Base-by-base conservation (phyloP, 2,888 invertebrate genomes). In the Lasioglossum marginatum region DNA sequence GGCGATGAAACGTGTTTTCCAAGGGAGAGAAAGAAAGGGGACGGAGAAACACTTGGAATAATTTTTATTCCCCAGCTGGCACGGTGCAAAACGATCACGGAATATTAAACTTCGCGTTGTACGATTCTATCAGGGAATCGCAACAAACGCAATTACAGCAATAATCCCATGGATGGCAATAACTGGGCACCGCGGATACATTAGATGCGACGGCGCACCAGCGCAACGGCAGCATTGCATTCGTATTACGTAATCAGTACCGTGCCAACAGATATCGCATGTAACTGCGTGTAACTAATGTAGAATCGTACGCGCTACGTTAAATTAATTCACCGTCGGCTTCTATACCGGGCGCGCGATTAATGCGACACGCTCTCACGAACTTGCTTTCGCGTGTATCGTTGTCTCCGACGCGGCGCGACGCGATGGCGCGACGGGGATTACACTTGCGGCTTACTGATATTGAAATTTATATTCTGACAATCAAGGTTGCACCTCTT, bases 221-320 rank as follows among this genome's bases (percentile, higher is more conserved):
- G 73, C 73, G 37, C 81, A 70, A 68, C 73, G 12, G 63, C 45
- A 63, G 81, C 70, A 57, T 77, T 77, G 74, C 81, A 77, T 81
- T 82, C 79, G 86, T 88, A 85, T 78, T 80, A 76, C 82, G 90
- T 88, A 90, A 90, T 90, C 90, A 86, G 85, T 45, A 73, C 71
- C 80, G 86, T 57, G 87, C 87, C 85, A 87, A 82, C 90, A 87
- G 88, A 90, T 90, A 90, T 89, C 88, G 88, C 82, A 90, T 83
- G 90, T 90, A 90, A 90, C 88, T 88, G 89, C 84, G 85, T 89
- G 90, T 90, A 89, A 90, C 89, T 90, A 90, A 90, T 89, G 90
- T 83, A 76, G 85, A 86, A 87, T 85, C 48, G 81, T 87, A 90
- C 80, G 88, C 84, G 81, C 81, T 70, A 79, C 81, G 85, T 81